Conservation (phyloP, 2,888 invertebrate species). For the Coleophora flavipennella region DNA sequence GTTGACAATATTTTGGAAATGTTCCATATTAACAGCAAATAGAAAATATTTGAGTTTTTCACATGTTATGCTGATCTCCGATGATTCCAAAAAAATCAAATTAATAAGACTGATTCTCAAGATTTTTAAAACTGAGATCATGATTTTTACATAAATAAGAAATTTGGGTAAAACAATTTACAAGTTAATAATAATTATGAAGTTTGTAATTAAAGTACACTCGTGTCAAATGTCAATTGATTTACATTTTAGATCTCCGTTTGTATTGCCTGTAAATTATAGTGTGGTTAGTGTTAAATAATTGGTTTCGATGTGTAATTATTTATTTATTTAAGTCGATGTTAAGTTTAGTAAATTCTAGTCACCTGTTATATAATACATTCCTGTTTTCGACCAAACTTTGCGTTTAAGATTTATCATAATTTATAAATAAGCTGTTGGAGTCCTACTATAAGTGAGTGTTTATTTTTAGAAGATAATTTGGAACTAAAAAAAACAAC, state of each 20-base stretch:
- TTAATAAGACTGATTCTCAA: slow-evolving; percentile 35
- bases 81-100: slow-evolving; percentile 39
- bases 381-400: slow-evolving; percentile 72
- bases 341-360: slow-evolving; percentile 73
- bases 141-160: no score
- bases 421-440: slow-evolving; percentile 3
- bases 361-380: slow-evolving; percentile 71
- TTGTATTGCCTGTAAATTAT: slow-evolving; percentile 25
- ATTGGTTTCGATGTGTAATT: slow-evolving; percentile 46
- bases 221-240: no score
- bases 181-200: no score
- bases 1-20: no score
- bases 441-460: slow-evolving; percentile 1
- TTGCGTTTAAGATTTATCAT: slow-evolving; percentile 33
- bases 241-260: slow-evolving; percentile 35
- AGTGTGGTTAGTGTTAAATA: slow-evolving; percentile 32
- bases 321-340: slow-evolving; percentile 65
- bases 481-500: slow-evolving; percentile 11
- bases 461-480: slow-evolving; percentile 1
- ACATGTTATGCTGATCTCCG: slow-evolving; percentile 45
- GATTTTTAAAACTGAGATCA: no score
- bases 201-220: no score
- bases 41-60: slow-evolving; percentile 5
- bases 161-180: no score
- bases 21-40: no score